These are phyloP conservation scores for Ophonus ardosiacus DNA, from an alignment of 2,888 invertebrate species.

Conservation along the genomic window DNA sequence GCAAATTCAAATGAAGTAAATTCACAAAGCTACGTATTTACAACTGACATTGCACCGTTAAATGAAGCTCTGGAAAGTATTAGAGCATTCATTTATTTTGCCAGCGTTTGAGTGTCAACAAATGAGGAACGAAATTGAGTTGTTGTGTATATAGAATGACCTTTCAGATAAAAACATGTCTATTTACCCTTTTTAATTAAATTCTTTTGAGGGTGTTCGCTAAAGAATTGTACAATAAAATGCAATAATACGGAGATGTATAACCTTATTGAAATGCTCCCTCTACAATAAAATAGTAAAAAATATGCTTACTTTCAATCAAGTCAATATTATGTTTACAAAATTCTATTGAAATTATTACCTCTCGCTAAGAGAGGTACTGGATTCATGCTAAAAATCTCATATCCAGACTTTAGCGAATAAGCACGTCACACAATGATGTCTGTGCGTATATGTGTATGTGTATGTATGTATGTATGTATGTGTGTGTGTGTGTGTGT, in stretches of 20 bases:
- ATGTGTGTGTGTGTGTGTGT: too few species aligned
- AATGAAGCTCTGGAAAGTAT: background rate
- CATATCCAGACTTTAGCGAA: too few species aligned
- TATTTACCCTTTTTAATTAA: background rate
- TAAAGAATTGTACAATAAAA: background rate
- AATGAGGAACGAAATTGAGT: background rate
- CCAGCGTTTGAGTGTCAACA: background rate
- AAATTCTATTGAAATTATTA: too few species aligned
- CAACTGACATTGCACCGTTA: background rate
- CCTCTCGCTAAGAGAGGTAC: too few species aligned
- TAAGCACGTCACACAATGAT: too few species aligned
- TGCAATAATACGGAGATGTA: background rate
- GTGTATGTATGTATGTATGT: too few species aligned
- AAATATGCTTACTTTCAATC: background rate
- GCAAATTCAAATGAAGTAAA: background rate
- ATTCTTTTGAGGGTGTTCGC: background rate
- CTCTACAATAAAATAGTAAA: background rate
- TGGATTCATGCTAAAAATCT: too few species aligned
- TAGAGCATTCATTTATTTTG: background rate
- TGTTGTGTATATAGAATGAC: background rate
- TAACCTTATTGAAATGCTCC: background rate
- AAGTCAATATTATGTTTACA: too few species aligned
- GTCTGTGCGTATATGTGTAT: too few species aligned
- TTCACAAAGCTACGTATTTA: background rate
- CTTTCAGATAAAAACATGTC: background rate